Base-by-base conservation (phyloP, 2,113 vertebrate genomes). In the Carollia perspicillata region DNA sequence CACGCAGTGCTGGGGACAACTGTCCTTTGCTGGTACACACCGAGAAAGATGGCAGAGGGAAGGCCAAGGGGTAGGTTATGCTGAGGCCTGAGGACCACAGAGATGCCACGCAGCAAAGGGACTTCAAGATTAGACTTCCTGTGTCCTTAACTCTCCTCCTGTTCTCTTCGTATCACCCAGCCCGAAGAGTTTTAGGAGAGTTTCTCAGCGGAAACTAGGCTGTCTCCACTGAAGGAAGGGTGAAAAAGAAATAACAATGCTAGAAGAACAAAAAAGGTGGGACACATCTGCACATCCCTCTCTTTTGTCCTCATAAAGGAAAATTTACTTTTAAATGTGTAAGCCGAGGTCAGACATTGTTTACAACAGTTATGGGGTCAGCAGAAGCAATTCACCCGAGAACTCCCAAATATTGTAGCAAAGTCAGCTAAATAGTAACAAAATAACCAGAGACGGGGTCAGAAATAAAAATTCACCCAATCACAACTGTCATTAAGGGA, bases 251-350 rank as follows among this genome's bases (percentile, higher is more conserved):
- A 65, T 5, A 94, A 49, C 10, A 68, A 63, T 85, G 84, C 78
- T 95, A 71, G 10, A 96, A 79, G 13, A 44, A 60, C 85, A 95
- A 95, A 69, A 44, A 44, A 8, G 33, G 28, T 17, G 14, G 12
- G 18, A 4, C 11, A 20, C 74, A 85, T 58, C 55, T 75, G 16
- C 9, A 77, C 2, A 30, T 30, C 28, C 60, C 28, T 63, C 60
- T 30, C 28, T 30, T 63, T 63, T 63, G 60, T 63, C 60, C 60
- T 63, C 28, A 30, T 30, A 30, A 63, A 63, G 26, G 28, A 30
- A 63, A 30, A 14, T 28, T 13, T 63, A 63, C 28, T 63, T 63
- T 63, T 63, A 30, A 63, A 63, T 63, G 28, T 13, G 28, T 63
- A 30, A 63, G 28, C 26, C 60, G 26, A 28, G 30, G 28, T 13